These are phyloP conservation scores for Lycodopsis pacificus DNA, from an alignment of 2,797 vertebrate species.

Conservation along the genomic window DNA sequence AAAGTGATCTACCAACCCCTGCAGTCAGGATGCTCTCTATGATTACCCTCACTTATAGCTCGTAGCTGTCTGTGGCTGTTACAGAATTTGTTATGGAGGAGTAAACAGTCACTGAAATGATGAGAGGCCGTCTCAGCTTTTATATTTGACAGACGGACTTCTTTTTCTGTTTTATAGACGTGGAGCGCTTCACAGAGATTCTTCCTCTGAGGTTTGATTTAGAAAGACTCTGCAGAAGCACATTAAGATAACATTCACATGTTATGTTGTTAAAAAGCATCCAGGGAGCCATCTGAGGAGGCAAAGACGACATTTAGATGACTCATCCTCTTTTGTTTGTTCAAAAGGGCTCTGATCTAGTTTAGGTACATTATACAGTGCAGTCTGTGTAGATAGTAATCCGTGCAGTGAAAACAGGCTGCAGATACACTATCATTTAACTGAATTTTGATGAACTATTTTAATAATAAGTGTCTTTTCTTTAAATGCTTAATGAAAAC, in stretches of 20 bases:
- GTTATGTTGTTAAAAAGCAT: constrained; percentile 47
- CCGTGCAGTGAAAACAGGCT: constrained; percentile 2
- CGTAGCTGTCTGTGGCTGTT: constrained; percentile 16
- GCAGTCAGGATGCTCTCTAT: constrained; percentile 24
- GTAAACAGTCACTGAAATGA: background rate
- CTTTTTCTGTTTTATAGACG: background rate
- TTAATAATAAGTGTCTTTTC: background rate
- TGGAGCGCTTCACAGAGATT: constrained; percentile 12
- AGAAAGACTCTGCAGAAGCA: constrained; percentile 36
- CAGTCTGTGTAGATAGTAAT: constrained; percentile 12
- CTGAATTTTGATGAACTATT: background rate
- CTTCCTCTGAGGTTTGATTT: constrained; percentile 30
- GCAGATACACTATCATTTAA: background rate
- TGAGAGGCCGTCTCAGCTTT: constrained; percentile 18
- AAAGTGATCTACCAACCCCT: constrained; percentile 14
- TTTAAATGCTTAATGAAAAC: constrained; percentile 21
- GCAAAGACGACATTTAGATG: constrained; percentile 66
- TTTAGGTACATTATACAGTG: constrained; percentile 22
- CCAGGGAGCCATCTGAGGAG: constrained; percentile 50
- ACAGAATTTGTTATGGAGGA: constrained; percentile 26
- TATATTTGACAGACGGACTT: constrained; percentile 1
- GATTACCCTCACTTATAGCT: constrained; percentile 48
- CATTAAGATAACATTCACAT: constrained; percentile 26
- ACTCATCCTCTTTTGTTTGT: constrained; percentile 58
- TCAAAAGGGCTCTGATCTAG: constrained; percentile 25